Evolutionary conservation across 2,113 vertebrate species (phyloP).

Genomic region (Nerophis ophidion): DNA sequence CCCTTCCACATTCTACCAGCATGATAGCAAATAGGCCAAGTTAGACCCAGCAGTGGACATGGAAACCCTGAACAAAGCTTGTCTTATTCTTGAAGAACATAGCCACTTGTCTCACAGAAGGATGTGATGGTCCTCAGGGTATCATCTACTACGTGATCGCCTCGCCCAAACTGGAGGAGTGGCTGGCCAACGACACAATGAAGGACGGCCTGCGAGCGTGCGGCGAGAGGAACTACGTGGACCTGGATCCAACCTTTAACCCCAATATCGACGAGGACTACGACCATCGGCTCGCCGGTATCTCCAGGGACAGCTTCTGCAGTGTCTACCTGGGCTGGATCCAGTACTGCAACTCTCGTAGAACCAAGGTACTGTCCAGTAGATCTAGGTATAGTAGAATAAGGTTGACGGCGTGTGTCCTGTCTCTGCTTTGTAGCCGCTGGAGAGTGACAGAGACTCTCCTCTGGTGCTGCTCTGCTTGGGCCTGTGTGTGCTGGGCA

Average conservation of each 20-base stretch:
- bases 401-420: not conserved
- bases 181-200: constrained; percentile 95
- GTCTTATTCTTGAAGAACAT: no score
- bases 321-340: constrained; percentile 93
- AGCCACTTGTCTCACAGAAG: no score
- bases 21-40: not conserved
- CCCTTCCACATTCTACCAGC: not conserved
- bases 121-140: constrained; percentile 67
- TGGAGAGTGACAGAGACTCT: constrained; percentile 91
- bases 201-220: constrained; percentile 86
- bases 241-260: constrained; percentile 97
- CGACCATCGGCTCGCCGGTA: constrained; percentile 91
- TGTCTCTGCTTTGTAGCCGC: constrained; percentile 66
- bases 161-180: constrained; percentile 90
- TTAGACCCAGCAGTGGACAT: no score
- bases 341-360: constrained; percentile 90
- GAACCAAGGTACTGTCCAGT: constrained; percentile 75
- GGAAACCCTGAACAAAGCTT: no score
- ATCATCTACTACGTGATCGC: constrained; percentile 95
- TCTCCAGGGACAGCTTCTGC: constrained; percentile 96
- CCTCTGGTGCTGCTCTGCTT: constrained; percentile 89
- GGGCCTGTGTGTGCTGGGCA: constrained; percentile 91
- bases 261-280: constrained; percentile 99
- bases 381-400: not conserved
- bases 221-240: constrained; percentile 90